Conservation (phyloP, 2,888 invertebrate genomes). For the Alloplasta piceator region DNA sequence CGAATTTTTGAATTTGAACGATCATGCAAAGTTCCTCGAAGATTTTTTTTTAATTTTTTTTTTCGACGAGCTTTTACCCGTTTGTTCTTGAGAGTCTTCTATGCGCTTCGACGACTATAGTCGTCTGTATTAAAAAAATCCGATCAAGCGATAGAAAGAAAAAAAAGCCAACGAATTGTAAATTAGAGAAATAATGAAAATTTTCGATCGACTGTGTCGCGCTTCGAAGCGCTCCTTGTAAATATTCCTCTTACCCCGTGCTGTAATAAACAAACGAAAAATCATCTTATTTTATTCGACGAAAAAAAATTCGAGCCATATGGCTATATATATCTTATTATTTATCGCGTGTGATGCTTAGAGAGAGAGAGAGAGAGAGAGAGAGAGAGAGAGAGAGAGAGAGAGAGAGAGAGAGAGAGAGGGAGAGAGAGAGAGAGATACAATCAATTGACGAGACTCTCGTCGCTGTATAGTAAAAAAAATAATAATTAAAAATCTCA, state of each 20-base stretch:
- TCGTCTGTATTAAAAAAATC: slow-evolving; percentile 1
- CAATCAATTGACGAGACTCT: slow-evolving; percentile 50
- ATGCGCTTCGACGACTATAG: background rate
- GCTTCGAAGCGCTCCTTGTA: slow-evolving; percentile 54
- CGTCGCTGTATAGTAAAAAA: slow-evolving; percentile 60
- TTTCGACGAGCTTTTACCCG: background rate
- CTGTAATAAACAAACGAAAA: slow-evolving; percentile 55
- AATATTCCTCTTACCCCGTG: slow-evolving; percentile 63
- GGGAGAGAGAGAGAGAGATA: slow-evolving; percentile 47
- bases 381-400: slow-evolving; percentile 36
- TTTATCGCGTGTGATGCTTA: slow-evolving; percentile 61
- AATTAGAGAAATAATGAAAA: background rate
- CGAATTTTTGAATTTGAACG: slow-evolving; percentile 32
- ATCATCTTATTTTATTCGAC: slow-evolving; percentile 45
- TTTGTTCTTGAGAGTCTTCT: slow-evolving; percentile 31
- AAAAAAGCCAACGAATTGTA: background rate
- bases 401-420: slow-evolving; percentile 5
- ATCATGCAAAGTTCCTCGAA: slow-evolving; percentile 59
- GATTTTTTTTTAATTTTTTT: slow-evolving; percentile 52
- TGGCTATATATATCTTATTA: slow-evolving; percentile 61
- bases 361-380: slow-evolving; percentile 23
- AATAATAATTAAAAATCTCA: slow-evolving; percentile 43
- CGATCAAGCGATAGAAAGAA: background rate
- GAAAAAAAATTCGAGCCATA: slow-evolving; percentile 51
- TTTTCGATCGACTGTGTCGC: slow-evolving; percentile 23